Conservation (phyloP, 2,888 invertebrate genomes). For the Abrostola triplasia region DNA sequence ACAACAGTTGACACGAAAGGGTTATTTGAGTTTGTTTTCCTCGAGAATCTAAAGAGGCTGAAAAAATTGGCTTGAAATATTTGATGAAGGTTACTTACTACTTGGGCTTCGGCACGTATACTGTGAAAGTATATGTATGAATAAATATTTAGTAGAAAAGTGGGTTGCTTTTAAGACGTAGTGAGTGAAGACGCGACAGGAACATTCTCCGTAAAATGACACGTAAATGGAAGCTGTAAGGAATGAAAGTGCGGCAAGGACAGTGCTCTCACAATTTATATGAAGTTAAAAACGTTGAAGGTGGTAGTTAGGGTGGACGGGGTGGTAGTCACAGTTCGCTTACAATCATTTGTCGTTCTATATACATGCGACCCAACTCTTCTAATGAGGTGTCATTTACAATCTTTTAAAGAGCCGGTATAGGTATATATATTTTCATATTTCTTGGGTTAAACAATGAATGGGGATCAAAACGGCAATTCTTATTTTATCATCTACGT, state of each 20-base stretch:
- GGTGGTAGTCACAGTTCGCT: conserved; percentile 52
- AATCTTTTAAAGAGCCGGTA: conserved; percentile 38
- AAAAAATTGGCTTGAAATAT: conserved; percentile 38
- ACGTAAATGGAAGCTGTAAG: conserved; percentile 52
- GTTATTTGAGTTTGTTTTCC: conserved; percentile 7
- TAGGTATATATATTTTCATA: conserved; percentile 24
- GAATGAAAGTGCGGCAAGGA: conserved; percentile 54
- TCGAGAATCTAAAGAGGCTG: conserved; percentile 12
- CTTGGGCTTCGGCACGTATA: conserved; percentile 36
- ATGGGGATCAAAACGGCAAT: conserved; percentile 31
- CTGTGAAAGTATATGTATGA: conserved; percentile 38
- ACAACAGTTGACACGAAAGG: conserved; percentile 13
- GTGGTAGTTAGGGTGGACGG: conserved; percentile 55
- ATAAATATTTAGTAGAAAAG: conserved; percentile 57
- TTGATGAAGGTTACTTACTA: conserved; percentile 23
- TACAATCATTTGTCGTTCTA: conserved; percentile 61
- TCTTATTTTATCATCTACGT: conserved; percentile 48
- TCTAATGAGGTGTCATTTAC: conserved; percentile 62
- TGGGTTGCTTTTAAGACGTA: conserved; percentile 45
- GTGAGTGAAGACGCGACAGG: conserved; percentile 49
- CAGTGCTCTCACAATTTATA: conserved; percentile 55
- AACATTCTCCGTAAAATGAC: conserved; percentile 52
- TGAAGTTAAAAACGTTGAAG: conserved; percentile 55
- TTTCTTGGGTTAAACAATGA: conserved; percentile 20
- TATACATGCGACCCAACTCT: conserved; percentile 55